These are phyloP conservation scores for Pemphredon lugubris DNA, from an alignment of 2,888 invertebrate species.

Conservation along the genomic window DNA sequence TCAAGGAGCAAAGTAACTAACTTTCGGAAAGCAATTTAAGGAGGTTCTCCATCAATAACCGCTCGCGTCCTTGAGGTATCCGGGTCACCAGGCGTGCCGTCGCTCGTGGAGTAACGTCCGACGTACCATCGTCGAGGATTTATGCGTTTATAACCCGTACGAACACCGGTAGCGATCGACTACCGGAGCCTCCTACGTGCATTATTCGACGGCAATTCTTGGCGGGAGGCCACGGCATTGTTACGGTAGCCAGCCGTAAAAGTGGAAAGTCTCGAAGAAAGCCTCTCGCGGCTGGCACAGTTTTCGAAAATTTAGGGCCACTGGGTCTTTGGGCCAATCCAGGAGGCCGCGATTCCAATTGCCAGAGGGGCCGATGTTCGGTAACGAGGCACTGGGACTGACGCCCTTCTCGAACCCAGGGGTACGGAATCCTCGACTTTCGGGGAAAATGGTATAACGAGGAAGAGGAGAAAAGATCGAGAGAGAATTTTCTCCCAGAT, in stretches of 20 bases:
- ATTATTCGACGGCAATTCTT: slow-evolving; percentile 19
- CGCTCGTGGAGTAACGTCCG: not conserved
- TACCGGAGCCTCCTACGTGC: not conserved
- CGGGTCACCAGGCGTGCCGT: slow-evolving; percentile 21
- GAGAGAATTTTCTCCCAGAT: slow-evolving; percentile 19
- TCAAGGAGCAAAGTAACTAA: not conserved
- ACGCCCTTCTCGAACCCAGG: too few species aligned
- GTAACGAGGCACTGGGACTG: not conserved
- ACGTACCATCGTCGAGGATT: slow-evolving; percentile 26
- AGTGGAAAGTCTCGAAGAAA: slow-evolving; percentile 56
- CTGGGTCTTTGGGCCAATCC: slow-evolving; percentile 58
- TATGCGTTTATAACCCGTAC: slow-evolving; percentile 55
- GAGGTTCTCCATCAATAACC: slow-evolving; percentile 5
- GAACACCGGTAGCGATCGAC: slow-evolving; percentile 53
- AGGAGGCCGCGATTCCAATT: not conserved
- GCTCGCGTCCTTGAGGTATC: slow-evolving; percentile 14
- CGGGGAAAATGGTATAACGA: too few species aligned
- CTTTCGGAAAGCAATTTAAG: not conserved
- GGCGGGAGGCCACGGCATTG: slow-evolving; percentile 30
- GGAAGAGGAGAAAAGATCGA: not conserved
- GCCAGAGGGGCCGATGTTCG: not conserved
- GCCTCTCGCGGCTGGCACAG: slow-evolving; percentile 45
- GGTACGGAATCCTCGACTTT: too few species aligned
- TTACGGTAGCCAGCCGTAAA: slow-evolving; percentile 43
- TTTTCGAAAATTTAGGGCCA: slow-evolving; percentile 65